Conservation (phyloP, 2,797 vertebrate species). For the Coregonus ussuriensis region DNA sequence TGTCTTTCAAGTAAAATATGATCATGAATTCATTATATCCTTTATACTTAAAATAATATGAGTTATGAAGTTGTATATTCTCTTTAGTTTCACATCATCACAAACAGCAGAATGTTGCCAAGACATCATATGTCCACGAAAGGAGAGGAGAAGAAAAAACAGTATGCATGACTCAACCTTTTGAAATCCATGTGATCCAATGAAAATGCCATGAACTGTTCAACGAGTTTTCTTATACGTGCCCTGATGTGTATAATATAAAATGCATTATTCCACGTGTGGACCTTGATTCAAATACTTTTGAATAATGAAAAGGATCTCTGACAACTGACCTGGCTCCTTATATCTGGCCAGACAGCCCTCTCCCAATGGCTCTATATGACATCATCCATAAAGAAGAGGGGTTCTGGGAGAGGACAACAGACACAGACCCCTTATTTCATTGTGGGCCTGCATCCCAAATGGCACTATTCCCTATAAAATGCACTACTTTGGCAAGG, state of each 20-base stretch:
- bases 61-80: background rate
- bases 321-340: background rate
- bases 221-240: background rate
- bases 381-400: too few relatives aligned
- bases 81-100: too few relatives aligned
- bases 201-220: background rate
- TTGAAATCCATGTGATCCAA: background rate
- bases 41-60: background rate
- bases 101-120: too few relatives aligned
- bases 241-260: background rate
- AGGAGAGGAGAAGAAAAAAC: background rate
- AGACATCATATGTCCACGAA: too few relatives aligned
- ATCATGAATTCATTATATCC: background rate
- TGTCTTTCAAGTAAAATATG: background rate
- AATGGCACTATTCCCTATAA: too few relatives aligned
- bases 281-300: background rate
- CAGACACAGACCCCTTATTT: background rate
- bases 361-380: too few relatives aligned
- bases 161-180: background rate
- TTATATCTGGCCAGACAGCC: too few relatives aligned
- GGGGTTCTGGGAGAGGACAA: background rate
- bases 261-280: background rate
- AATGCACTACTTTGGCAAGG: background rate
- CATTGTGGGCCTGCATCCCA: background rate
- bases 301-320: background rate